phyloP scores from a whole-genome alignment of 2,797 vertebrate species.

The Tiaroga cobitis region DNA sequence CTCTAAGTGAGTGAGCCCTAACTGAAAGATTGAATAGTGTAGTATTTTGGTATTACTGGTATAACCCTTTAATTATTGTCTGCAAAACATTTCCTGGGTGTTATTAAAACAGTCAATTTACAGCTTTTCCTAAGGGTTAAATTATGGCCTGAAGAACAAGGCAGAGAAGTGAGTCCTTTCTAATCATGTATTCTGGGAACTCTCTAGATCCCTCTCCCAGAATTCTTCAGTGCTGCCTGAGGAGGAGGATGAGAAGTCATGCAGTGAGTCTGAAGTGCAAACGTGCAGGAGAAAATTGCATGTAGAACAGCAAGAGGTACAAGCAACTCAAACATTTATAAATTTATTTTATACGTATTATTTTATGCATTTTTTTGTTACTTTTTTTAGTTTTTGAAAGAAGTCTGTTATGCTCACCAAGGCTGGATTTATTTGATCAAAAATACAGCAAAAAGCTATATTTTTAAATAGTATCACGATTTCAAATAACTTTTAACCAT shows the following conservation, averaged over 20 bases:
- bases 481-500: not conserved
- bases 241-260: slow-evolving; percentile 91
- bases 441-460: not conserved
- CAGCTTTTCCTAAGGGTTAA: not conserved
- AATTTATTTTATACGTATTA: not conserved
- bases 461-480: not conserved
- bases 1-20: slow-evolving; percentile 85
- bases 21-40: not conserved
- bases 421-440: not conserved
- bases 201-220: slow-evolving; percentile 88
- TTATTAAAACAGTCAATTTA: not conserved
- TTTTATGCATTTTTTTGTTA: not conserved
- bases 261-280: slow-evolving; percentile 87
- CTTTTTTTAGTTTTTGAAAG: not conserved
- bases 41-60: not conserved
- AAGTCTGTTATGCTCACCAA: not conserved
- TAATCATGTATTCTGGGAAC: slow-evolving; percentile 39
- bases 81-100: not conserved
- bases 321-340: not conserved
- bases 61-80: not conserved
- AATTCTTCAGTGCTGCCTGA: slow-evolving; percentile 92
- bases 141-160: not conserved
- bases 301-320: slow-evolving; percentile 82
- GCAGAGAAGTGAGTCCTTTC: not conserved
- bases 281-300: slow-evolving; percentile 80